A percentile compares a stretch with the other conserved stretches of the same genome.
phyloP scores from a whole-genome alignment of 2,113 vertebrate genomes.

The Ciconia maguari region DNA sequence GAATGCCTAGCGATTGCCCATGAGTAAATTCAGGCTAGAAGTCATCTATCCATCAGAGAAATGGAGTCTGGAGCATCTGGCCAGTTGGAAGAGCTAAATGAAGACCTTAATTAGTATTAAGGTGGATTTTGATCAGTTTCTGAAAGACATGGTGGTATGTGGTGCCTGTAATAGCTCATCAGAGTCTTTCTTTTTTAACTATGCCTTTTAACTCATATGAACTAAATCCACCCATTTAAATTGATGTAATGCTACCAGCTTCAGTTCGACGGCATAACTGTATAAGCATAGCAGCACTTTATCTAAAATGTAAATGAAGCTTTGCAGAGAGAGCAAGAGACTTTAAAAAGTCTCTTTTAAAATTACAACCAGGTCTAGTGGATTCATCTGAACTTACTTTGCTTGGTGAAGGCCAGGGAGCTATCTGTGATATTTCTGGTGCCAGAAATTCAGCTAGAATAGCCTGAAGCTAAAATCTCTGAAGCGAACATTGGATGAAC shows the following conservation, averaged over 20 bases:
- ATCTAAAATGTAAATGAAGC: background rate
- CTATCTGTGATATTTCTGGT: background rate
- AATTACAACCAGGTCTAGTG: background rate
- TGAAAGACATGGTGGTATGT: background rate
- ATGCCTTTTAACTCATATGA: background rate
- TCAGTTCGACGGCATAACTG: background rate
- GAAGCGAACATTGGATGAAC: background rate
- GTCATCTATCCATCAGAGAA: background rate
- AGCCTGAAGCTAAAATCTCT: background rate
- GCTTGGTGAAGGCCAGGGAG: background rate
- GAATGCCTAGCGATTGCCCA: fast-evolving
- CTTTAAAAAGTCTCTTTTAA: background rate
- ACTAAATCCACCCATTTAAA: background rate
- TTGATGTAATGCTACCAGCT: background rate
- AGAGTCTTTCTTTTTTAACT: background rate
- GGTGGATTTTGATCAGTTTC: background rate
- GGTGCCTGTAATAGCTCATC: background rate
- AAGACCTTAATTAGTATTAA: background rate
- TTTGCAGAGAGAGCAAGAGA: background rate
- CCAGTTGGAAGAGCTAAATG: background rate
- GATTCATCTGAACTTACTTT: background rate
- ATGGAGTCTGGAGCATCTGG: background rate
- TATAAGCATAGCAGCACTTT: background rate
- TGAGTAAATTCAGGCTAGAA: background rate
- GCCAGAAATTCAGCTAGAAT: background rate